A percentile compares a stretch with the other conserved stretches of the same genome.
Evolutionary conservation across 2,888 invertebrate genomes (phyloP).

Genomic region (Dynastes grantii): DNA sequence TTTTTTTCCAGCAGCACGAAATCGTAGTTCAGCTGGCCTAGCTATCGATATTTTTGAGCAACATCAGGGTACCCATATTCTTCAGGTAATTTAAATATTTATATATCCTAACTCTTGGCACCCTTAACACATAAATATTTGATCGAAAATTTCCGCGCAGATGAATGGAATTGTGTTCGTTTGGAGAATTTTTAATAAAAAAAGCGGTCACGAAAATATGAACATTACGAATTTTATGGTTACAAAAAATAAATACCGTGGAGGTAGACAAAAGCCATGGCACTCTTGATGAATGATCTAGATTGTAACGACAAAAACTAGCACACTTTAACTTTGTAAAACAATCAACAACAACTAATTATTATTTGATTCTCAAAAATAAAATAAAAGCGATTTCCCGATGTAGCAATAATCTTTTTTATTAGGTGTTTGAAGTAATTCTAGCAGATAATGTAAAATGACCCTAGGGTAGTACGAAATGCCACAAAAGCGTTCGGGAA

Average conservation of each 20-base stretch:
- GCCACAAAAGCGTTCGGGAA: slow-evolving; percentile 24
- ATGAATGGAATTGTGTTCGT: no score
- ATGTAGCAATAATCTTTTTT: slow-evolving; percentile 27
- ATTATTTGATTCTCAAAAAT: slow-evolving; percentile 21
- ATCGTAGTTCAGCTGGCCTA: slow-evolving; percentile 79
- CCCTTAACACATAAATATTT: slow-evolving; percentile 25
- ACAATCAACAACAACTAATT: slow-evolving; percentile 15
- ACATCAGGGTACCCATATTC: slow-evolving; percentile 97
- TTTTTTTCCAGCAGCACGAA: slow-evolving; percentile 80
- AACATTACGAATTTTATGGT: slow-evolving; percentile 33
- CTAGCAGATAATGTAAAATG: slow-evolving; percentile 40
- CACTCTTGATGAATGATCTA: slow-evolving; percentile 38
- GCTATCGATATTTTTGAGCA: slow-evolving; percentile 95
- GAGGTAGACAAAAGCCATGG: slow-evolving; percentile 30
- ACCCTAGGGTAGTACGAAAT: slow-evolving; percentile 41
- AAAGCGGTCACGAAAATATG: neutral
- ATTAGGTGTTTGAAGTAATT: slow-evolving; percentile 45
- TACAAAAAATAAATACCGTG: slow-evolving; percentile 31
- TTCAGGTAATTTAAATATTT: slow-evolving; percentile 81
- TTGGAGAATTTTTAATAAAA: neutral
- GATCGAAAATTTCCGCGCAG: slow-evolving; percentile 9
- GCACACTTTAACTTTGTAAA: neutral
- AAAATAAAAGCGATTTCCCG: slow-evolving; percentile 32
- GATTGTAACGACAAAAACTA: slow-evolving; percentile 18
- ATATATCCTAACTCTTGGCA: slow-evolving; percentile 14